A percentile compares a stretch with the other conserved stretches of the same genome.
These are phyloP conservation scores for Orthonyx spaldingii DNA, from an alignment of 2,113 vertebrate species.

Conservation along the genomic window DNA sequence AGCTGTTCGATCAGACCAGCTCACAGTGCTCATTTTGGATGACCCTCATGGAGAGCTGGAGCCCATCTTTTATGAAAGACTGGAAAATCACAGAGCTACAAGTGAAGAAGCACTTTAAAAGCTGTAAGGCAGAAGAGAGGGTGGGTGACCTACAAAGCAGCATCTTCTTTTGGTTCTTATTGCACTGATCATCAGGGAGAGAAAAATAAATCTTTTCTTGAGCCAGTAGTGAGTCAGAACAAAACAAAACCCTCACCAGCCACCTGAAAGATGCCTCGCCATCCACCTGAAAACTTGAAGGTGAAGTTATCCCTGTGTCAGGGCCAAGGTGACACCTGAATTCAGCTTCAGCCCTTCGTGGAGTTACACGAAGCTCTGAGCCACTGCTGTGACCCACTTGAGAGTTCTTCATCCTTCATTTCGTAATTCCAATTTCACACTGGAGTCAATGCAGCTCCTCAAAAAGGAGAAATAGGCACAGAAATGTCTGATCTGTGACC, in stretches of 20 bases:
- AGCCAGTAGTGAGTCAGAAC: neutral
- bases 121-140: neutral
- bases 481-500: neutral
- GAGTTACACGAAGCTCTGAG: neutral
- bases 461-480: neutral
- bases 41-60: neutral
- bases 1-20: neutral
- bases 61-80: neutral
- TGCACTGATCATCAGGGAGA: neutral
- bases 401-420: neutral
- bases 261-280: neutral
- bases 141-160: neutral
- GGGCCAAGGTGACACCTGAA: neutral
- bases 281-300: neutral
- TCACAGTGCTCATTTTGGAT: neutral
- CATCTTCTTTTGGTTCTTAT: neutral
- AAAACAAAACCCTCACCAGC: neutral
- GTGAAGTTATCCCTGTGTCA: neutral
- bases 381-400: neutral
- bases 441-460: neutral
- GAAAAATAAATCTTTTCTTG: neutral
- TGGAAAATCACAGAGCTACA: neutral
- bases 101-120: conserved; percentile 12
- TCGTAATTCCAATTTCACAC: neutral
- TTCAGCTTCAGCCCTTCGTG: neutral